These are phyloP conservation scores for Thaleichthys pacificus DNA, from an alignment of 2,797 vertebrate genomes.

Conservation along the genomic window DNA sequence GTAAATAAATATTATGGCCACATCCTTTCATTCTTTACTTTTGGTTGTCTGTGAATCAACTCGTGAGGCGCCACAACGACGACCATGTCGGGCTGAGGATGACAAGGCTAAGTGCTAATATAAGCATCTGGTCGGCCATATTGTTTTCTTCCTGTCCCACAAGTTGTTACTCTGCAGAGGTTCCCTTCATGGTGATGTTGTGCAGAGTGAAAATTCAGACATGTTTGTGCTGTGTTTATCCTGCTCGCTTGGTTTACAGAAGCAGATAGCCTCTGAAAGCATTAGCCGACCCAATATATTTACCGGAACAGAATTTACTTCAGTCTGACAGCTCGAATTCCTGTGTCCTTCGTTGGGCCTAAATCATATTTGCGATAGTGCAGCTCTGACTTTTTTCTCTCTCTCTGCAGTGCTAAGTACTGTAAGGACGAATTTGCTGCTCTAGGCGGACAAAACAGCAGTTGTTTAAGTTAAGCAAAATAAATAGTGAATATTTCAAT, in stretches of 20 bases:
- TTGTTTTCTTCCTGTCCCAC: constrained; percentile 16
- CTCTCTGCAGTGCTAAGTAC: constrained; percentile 73
- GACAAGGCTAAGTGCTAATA: constrained; percentile 11
- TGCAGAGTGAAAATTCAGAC: constrained; percentile 25
- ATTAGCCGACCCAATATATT: constrained; percentile 63
- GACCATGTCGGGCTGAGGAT: constrained; percentile 11
- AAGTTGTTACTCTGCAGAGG: constrained; percentile 16
- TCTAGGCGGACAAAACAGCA: constrained; percentile 77
- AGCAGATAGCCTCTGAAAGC: constrained; percentile 53
- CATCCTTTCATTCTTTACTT: constrained; percentile 11
- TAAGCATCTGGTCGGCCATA: constrained; percentile 23
- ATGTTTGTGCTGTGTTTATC: constrained; percentile 38
- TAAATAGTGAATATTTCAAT: constrained; percentile 81
- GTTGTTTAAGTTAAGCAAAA: constrained; percentile 84
- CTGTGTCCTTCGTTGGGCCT: constrained; percentile 63
- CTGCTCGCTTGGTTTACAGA: constrained; percentile 51
- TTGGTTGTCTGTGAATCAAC: constrained; percentile 25
- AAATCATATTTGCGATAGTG: constrained; percentile 67
- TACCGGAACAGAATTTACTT: constrained; percentile 68
- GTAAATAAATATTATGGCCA: not conserved
- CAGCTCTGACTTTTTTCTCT: constrained; percentile 51
- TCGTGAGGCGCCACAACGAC: constrained; percentile 17
- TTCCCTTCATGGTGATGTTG: constrained; percentile 22
- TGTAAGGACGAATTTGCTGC: constrained; percentile 79
- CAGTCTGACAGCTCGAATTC: constrained; percentile 69